A percentile compares a stretch with the other conserved stretches of the same genome.
Evolutionary conservation across 92 coral and sea anemone species (phyloP).

Genomic region (Anthopleura xanthogrammica): DNA sequence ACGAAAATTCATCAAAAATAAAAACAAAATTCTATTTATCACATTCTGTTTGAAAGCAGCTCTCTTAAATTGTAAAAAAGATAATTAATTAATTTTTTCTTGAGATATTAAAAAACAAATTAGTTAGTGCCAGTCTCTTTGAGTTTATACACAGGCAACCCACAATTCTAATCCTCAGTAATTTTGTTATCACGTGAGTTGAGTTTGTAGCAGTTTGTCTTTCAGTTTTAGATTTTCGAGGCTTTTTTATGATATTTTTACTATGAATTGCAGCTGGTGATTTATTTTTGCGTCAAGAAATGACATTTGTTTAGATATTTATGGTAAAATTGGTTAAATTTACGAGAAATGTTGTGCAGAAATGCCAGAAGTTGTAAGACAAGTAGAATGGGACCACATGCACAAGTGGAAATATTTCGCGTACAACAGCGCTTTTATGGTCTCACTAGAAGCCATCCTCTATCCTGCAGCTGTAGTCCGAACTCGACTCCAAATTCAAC

Average conservation of each 20-base stretch:
- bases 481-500: slow-evolving; percentile 91
- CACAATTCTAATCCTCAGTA: background rate
- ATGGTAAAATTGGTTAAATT: background rate
- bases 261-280: background rate
- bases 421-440: slow-evolving; percentile 60
- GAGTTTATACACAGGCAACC: background rate
- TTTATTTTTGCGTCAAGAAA: background rate
- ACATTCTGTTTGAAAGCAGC: background rate
- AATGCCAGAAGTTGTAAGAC: slow-evolving; percentile 87
- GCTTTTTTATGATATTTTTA: background rate
- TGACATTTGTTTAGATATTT: background rate
- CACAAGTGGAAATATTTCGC: slow-evolving; percentile 73
- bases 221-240: background rate
- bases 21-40: background rate
- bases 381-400: slow-evolving; percentile 90
- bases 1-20: background rate
- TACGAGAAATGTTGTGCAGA: background rate
- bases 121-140: background rate
- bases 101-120: background rate
- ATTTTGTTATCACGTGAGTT: background rate
- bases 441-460: slow-evolving; percentile 54
- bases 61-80: background rate
- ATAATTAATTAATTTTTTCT: background rate
- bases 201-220: background rate
- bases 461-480: slow-evolving; percentile 86